Base-by-base conservation (phyloP, 2,113 vertebrate genomes). In the Heliornis fulica region DNA sequence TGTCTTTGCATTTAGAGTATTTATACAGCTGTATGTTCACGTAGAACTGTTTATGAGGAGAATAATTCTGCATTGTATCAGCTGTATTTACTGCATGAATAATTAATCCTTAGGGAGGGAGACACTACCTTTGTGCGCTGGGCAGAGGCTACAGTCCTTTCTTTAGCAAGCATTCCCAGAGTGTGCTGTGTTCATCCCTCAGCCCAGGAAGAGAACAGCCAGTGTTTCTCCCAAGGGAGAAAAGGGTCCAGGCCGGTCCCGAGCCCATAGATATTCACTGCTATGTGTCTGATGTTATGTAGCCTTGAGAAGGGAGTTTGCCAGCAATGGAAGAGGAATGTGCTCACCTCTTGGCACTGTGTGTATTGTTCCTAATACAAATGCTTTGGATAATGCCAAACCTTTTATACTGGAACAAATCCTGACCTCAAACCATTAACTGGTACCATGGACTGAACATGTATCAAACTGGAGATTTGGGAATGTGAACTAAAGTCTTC, bases 201-300 rank as follows among this genome's bases (percentile, higher is more conserved):
- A 87, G 48, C 23, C n/a, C 82, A 56, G 51, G 9, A 8, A 34
- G 40, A 69, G 40, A 75, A 36, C 15, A 28, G 28, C 8, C 15
- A 15, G 43, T 64, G 45, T n/a, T n/a, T n/a, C n/a, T n/a, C n/a
- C 14, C 21, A 40, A 43, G 25, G 19, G 17, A 34, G 10, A 68
- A 48, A 59, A 31, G 9, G 22, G 5, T 50, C 26, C 43, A 36
- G 34, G 13, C 38, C 54, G 23, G 26, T 83, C 25, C n/a, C 53
- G 26, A 69, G 38, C 45, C 38, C 3, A 2, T 1, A 1, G 11
- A 32, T 8, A n/a, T 54, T 64, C 2, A 0, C 28, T 40, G 13
- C 31, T 60, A 2, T 46, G 32, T 20, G 22, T 7, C 11, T 64
- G 28, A 50, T 50, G 15, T 20, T 79, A 9, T 25, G 16, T 54